Evolutionary conservation across 2,113 vertebrate genomes (phyloP), one percentile per base, ranked within the genome.

Genomic region (Lepus timidus): DNA sequence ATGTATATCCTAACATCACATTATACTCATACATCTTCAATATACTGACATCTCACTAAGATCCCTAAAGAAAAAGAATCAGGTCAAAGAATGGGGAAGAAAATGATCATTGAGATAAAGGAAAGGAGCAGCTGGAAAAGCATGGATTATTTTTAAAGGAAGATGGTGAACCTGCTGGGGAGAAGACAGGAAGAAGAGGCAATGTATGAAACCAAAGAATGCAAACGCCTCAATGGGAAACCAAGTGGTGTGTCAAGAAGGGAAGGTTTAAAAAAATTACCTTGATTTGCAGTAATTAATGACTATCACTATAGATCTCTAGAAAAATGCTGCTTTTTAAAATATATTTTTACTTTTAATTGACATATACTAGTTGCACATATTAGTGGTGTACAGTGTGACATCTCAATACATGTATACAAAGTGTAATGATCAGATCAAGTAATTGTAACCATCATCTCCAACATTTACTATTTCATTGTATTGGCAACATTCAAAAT

Each of bases 271-370:
- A 95, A 44, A 93, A 83, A 75, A 39, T 33, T 79, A 65, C 27
- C 65, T 85, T 85, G n/a, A 70, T 74, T 86, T 76, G 10, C 11
- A 91, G 52, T 51, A 94, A 90, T 51, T 91, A 85, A 49, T 90
- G 20, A 97, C 78, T 95, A 44, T 88, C 17, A 78, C 58, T 1
- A 0, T 2, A 75, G 51, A 10, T 13, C 51, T 44, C 79, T 92
- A 58, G 9, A 49, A 95, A 95, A 95, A 93, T 58, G 49, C 44
- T 91, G 55, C 9, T 64, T 14, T 92, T 96, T 58, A 58, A 58
- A 58, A 58, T 58, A 58, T 20, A 58, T 58, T 5, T 71, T 27
- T 95, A 65, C 10, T 65, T 65, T 27, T 65, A 65, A 65, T 27
- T 27, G 10, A 65, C 64, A 65, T 27, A 65, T 27, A 27, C 9